phyloP scores from a whole-genome alignment of 2,888 invertebrate species.

The Chloroclystis v-ata region DNA sequence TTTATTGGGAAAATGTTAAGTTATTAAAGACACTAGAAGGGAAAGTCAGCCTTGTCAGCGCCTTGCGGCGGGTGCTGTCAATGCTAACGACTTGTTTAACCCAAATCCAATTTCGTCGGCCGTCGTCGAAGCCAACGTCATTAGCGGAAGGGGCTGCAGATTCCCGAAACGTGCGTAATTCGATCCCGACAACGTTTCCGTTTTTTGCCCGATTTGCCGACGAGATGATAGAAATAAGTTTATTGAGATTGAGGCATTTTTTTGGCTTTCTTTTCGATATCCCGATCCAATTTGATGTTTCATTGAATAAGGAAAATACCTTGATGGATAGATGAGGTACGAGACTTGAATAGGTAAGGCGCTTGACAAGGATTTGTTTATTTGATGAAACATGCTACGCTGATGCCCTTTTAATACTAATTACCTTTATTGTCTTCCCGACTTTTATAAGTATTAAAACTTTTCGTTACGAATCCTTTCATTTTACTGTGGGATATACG shows the following conservation, averaged over 20 bases:
- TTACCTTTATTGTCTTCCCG: no score
- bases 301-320: conserved; percentile 3
- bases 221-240: conserved; percentile 2
- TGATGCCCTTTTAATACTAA: no score
- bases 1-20: no score
- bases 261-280: background rate
- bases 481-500: no score
- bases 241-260: background rate
- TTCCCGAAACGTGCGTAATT: conserved; percentile 37
- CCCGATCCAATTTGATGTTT: background rate
- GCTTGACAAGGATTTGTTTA: no score
- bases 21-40: no score
- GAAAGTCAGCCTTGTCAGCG: background rate
- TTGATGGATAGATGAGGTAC: background rate
- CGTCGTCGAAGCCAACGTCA: conserved; percentile 33
- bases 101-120: conserved; percentile 59
- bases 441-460: no score
- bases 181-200: conserved; percentile 33
- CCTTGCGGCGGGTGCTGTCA: conserved; percentile 17
- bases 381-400: no score
- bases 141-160: conserved; percentile 32
- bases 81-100: conserved; percentile 61
- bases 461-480: no score
- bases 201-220: conserved; percentile 17
- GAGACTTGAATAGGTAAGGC: no score